Base-by-base conservation (phyloP, 2,113 vertebrate species). In the Lutjanus erythropterus region DNA sequence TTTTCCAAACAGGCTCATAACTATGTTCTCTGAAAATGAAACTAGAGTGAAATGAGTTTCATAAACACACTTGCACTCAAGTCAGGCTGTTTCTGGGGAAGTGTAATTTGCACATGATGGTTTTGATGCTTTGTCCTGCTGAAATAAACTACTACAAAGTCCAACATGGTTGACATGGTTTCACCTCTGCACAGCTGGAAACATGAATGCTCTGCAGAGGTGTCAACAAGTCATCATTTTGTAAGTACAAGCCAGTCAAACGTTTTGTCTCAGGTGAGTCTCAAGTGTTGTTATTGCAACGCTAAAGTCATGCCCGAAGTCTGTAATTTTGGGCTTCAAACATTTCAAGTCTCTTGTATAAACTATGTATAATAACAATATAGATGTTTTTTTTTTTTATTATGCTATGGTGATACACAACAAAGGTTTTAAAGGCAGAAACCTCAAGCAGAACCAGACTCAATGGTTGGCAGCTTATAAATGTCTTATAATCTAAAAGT, bases 111-210 rank as follows among this genome's bases (percentile, higher is more conserved):
- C 67, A 55, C 42, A 71, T 69, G 62, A 47, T 80, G 68, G 37
- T 50, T 50, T 15, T 76, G 78, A 80, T 86, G 58, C 67, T 83
- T 81, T 82, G 44, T 80, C 75, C 60, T 86, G 70, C 52, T 75
- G 39, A 75, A 71, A 71, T 60, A 46, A 78, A 70, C 44, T 62
- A 21, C 56, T 58, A 31, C 11, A 18, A 52, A 87, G 59, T 79
- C 65, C 64, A 64, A 42, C 46, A 50, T 67, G 29, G 85, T 84
- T 89, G 75, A 84, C 83, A 67, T 69, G 65, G 67, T 86, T 82
- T 89, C 83, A 83, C 80, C 82, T 85, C 86, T 85, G 84, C 88
- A 79, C 84, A 91, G 88, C 84, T 85, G 84, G 86, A 85, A 67
- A 39, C 78, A 83, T 81, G 72, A 86, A 74, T 71, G 80, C 77